A percentile compares a stretch with the other conserved stretches of the same genome.
Evolutionary conservation across 1,140 invertebrate genomes (phyloP).

Genomic region (Neomicropteryx cornuta): DNA sequence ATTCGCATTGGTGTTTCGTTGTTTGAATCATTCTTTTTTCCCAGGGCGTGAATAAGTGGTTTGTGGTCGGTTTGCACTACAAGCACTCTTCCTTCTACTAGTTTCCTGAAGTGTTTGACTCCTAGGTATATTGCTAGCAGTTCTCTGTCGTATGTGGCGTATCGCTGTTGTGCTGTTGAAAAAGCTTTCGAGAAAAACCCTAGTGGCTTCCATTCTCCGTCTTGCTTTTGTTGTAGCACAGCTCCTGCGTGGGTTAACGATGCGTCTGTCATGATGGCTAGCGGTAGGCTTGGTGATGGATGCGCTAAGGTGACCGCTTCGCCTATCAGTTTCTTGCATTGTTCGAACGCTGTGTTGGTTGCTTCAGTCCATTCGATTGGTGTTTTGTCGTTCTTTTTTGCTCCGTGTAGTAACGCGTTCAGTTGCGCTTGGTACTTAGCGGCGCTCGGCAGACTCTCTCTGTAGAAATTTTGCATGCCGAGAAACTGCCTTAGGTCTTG

Average conservation of each 20-base stretch:
- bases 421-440: slow-evolving; percentile 3
- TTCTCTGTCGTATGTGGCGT: slow-evolving; percentile 31
- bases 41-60: slow-evolving; percentile 22
- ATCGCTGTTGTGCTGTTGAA: slow-evolving; percentile 18
- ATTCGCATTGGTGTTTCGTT: slow-evolving; percentile 15
- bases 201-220: slow-evolving; percentile 18
- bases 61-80: slow-evolving; percentile 29
- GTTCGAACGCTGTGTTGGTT: slow-evolving; percentile 16
- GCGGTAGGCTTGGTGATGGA: slow-evolving; percentile 5
- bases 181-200: slow-evolving; percentile 30
- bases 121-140: slow-evolving; percentile 31
- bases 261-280: slow-evolving; percentile 17
- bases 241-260: slow-evolving; percentile 20
- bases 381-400: slow-evolving; percentile 19
- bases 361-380: slow-evolving; percentile 17
- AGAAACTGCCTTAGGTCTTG: slow-evolving; percentile 24
- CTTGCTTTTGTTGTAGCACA: slow-evolving; percentile 15
- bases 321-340: slow-evolving; percentile 19
- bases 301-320: slow-evolving; percentile 11
- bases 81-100: slow-evolving; percentile 28
- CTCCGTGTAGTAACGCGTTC: slow-evolving; percentile 19
- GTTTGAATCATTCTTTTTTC: slow-evolving; percentile 16
- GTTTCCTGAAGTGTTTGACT: slow-evolving; percentile 24
- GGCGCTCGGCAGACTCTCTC: slow-evolving; percentile 12
- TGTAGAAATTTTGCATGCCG: slow-evolving; percentile 27